Percentiles rank a stretch among this genome's conserved stretches.
Conservation (phyloP, 1,140 invertebrate genomes). For the Steinernema feltiae region DNA sequence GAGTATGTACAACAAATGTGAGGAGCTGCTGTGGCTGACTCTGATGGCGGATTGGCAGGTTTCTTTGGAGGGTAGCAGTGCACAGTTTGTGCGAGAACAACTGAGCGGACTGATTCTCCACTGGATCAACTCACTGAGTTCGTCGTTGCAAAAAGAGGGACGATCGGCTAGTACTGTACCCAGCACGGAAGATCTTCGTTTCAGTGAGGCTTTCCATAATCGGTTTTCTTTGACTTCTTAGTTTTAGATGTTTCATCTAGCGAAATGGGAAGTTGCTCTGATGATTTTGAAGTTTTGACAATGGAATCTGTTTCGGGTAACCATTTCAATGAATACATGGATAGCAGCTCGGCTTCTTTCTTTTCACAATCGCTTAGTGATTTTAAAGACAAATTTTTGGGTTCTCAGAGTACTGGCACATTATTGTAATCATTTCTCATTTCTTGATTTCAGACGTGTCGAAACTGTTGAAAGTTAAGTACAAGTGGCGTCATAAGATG, state of each 20-base stretch:
- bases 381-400: background rate
- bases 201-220: background rate
- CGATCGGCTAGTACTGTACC: constrained; percentile 22
- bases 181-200: constrained; percentile 23
- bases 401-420: background rate
- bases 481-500: background rate
- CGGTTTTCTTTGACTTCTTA: background rate
- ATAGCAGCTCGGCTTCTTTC: background rate
- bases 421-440: background rate
- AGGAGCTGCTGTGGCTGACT: constrained; percentile 23
- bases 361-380: background rate
- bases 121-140: constrained; percentile 27
- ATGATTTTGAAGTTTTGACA: constrained; percentile 18
- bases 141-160: constrained; percentile 25
- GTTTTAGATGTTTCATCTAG: background rate
- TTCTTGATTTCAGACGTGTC: background rate
- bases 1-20: constrained; percentile 13
- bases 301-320: constrained; percentile 22
- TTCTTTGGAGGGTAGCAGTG: constrained; percentile 12
- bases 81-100: background rate
- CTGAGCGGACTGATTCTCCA: background rate
- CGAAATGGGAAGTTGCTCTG: background rate
- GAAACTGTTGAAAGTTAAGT: background rate
- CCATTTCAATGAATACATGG: background rate
- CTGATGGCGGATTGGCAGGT: constrained; percentile 24